Evolutionary conservation across 2,113 vertebrate species (phyloP), one percentile per base, ranked within the genome.

Genomic region (Arothron firmamentum): DNA sequence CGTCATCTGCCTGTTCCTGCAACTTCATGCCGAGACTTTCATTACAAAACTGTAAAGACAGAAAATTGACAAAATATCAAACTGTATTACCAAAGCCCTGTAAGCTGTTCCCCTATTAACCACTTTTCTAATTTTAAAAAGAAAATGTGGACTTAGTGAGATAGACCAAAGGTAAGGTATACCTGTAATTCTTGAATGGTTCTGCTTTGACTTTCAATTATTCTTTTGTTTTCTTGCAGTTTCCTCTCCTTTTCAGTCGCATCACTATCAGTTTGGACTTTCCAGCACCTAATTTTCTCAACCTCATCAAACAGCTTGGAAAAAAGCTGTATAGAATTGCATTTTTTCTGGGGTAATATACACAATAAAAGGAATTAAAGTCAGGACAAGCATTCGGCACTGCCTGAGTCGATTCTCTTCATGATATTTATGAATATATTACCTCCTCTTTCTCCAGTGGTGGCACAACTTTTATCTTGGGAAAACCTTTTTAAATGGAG

Each of bases 141-240:
- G 13, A 28, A 43, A 23, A 16, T 28, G 4, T 16, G 9, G 1
- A 34, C 17, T n/a, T 3, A 56, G 17, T 49, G 19, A 41, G 10
- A 41, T 6, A 47, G 3, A 34, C 50, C 20, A 56, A 0, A 53
- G 23, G 18, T 49, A 12, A 31, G 75, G 87, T 86, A 80, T 87
- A 93, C 96, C 92, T 98, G 96, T 75, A 98, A 63, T 23, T 98
- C 96, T 41, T 96, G 93, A 90, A 98, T 95, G 60, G 92, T 88
- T 92, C 94, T 96, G 67, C 92, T 92, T 48, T 95, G 94, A 47
- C 87, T 91, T 89, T 97, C 95, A 79, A 94, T 93, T 58, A 89
- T 92, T 84, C 89, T 94, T 77, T 83, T 94, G 18, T 92, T 93
- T 80, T 96, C 94, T 78, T 95, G 92, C 20, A 96, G 84, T 60